Evolutionary conservation across 2,797 vertebrate genomes (phyloP).

Genomic region (Gallinago stenura): DNA sequence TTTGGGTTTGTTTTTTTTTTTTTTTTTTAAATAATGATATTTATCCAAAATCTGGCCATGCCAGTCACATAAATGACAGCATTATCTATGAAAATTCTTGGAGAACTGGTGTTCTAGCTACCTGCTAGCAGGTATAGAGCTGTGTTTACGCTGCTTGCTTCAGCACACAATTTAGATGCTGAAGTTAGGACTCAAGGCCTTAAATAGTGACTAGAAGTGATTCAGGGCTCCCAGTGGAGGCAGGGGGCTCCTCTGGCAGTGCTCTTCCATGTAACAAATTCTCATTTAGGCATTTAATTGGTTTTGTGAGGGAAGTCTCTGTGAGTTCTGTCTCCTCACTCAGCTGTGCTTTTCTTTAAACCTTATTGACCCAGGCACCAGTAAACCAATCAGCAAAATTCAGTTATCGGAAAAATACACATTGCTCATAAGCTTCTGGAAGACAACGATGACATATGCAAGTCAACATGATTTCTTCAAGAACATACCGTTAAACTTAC

Average conservation of each 20-base stretch:
- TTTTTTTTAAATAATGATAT: not conserved
- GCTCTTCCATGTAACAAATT: not conserved
- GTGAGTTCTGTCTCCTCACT: not conserved
- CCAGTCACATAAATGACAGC: not conserved
- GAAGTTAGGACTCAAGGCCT: not conserved
- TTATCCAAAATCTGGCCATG: not conserved
- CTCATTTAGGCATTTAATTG: not conserved
- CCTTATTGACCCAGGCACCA: not conserved
- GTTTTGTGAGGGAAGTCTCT: not conserved
- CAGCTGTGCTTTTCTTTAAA: not conserved
- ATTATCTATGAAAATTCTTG: not conserved
- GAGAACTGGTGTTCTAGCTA: not conserved
- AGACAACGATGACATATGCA: not conserved
- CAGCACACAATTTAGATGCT: accelerated
- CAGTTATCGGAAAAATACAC: not conserved
- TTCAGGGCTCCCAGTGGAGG: not conserved
- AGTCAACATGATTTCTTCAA: not conserved
- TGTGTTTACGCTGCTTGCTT: not conserved
- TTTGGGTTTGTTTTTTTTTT: no score
- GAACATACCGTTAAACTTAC: not conserved
- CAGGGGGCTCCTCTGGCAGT: not conserved
- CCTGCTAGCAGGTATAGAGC: not conserved
- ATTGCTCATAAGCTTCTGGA: not conserved
- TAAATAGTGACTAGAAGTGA: not conserved
- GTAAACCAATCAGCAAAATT: not conserved